Base-by-base conservation (phyloP, 2,888 invertebrate genomes). In the Pilophorus perplexus region DNA sequence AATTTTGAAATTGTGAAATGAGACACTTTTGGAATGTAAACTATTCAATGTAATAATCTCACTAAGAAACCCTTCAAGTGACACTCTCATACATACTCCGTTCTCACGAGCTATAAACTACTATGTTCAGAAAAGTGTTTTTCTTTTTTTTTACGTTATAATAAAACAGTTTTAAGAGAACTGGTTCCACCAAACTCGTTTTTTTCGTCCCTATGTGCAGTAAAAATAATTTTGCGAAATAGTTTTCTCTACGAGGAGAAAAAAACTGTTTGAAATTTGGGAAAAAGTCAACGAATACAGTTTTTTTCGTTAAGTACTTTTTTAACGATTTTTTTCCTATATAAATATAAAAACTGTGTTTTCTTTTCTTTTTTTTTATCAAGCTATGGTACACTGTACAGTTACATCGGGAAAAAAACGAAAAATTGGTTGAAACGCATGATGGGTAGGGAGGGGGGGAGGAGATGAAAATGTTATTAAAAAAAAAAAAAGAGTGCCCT, bases 341-440 rank as follows among this genome's bases (percentile, higher is more conserved):
- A 70, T 70, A 70, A 70, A 70, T 69, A 68, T 68, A 70, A 70
- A 70, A 70, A 70, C 65, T 64, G 69, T n/a, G n/a, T 55, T 38
- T 22, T 22, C 27, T 12, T 50, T 67, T 54, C 46, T 69, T 68
- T 37, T 37, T 54, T n/a, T n/a, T n/a, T n/a, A n/a, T n/a, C n/a
- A n/a, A n/a, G n/a, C 67, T 70, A 70, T 70, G 69, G 69, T 70
- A 70, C 69, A 70, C 69, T 68, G 69, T 68, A 70, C 69, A 70
- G 66, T 68, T 62, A 14, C 28, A 28, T 57, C 10, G 38, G n/a
- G n/a, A 57, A 57, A 54, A 57, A 23, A 25, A 20, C 40, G 18
- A 20, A 40, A 16, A 40, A 57, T 23, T n/a, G n/a, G n/a, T n/a
- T n/a, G n/a, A n/a, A n/a, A n/a, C n/a, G n/a, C n/a, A n/a, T n/a